These are phyloP conservation scores for Eupithecia tripunctaria DNA, from an alignment of 2,888 invertebrate genomes.

Conservation along the genomic window DNA sequence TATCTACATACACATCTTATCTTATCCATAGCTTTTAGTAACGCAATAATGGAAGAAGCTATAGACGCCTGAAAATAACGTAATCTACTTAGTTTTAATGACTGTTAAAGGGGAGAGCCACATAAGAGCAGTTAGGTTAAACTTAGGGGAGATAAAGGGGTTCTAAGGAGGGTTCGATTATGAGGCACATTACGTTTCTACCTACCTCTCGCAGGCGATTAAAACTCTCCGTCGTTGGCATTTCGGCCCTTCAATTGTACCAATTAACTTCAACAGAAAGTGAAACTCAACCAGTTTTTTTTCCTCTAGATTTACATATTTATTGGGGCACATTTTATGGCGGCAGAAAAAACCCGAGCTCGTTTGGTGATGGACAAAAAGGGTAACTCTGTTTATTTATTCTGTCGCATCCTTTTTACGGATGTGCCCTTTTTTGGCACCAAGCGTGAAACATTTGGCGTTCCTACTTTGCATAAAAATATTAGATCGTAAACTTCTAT, in stretches of 20 bases:
- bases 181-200: slow-evolving; percentile 36
- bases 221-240: slow-evolving; percentile 59
- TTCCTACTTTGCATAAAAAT: slow-evolving; percentile 83
- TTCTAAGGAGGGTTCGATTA: slow-evolving; percentile 41
- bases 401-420: slow-evolving; percentile 84
- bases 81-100: slow-evolving; percentile 36
- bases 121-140: slow-evolving; percentile 50
- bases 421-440: slow-evolving; percentile 77
- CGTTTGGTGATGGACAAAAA: slow-evolving; percentile 84
- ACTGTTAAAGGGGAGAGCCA: slow-evolving; percentile 41
- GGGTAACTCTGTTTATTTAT: slow-evolving; percentile 83
- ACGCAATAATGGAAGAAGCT: neutral
- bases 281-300: slow-evolving; percentile 76
- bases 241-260: slow-evolving; percentile 66
- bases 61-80: slow-evolving; percentile 21
- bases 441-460: slow-evolving; percentile 80
- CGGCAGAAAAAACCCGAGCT: slow-evolving; percentile 76
- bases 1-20: neutral
- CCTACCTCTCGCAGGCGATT: slow-evolving; percentile 6
- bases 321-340: slow-evolving; percentile 85
- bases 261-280: slow-evolving; percentile 79
- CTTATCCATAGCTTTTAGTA: slow-evolving; percentile 8
- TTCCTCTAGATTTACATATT: slow-evolving; percentile 82
- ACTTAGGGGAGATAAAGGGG: slow-evolving; percentile 54
- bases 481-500: slow-evolving; percentile 80